These are phyloP conservation scores for Lacerta bilineata DNA, from an alignment of 2,797 vertebrate species.

Conservation along the genomic window DNA sequence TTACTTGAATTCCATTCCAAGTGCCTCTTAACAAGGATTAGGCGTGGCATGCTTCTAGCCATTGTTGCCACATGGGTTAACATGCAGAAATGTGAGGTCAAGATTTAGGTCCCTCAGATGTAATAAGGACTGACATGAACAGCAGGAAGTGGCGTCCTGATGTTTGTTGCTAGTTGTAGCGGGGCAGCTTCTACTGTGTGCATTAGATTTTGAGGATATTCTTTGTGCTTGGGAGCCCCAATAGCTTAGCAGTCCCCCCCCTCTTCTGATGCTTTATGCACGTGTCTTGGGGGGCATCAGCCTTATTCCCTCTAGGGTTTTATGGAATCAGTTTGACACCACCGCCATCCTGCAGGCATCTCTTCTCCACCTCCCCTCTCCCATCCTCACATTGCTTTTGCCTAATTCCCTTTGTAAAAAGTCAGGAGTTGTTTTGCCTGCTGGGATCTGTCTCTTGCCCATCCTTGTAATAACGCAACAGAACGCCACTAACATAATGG, in stretches of 20 bases:
- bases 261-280: background rate
- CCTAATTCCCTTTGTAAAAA: background rate
- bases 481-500: background rate
- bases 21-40: constrained; percentile 26
- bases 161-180: rapidly evolving
- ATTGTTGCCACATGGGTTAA: rapidly evolving
- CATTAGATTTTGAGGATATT: background rate
- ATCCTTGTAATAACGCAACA: background rate
- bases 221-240: background rate
- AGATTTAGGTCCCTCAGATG: constrained; percentile 16
- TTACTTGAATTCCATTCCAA: background rate
- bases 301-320: background rate
- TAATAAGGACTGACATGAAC: constrained; percentile 41
- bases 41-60: constrained; percentile 10
- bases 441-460: constrained; percentile 1
- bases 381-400: background rate
- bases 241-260: too few relatives aligned
- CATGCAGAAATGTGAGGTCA: background rate
- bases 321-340: background rate
- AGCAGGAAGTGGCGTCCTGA: constrained; percentile 38
- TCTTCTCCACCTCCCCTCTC: background rate
- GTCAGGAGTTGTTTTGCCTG: background rate
- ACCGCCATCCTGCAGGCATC: background rate
- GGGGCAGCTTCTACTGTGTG: rapidly evolving
- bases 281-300: background rate